These are phyloP conservation scores for Octodon degus DNA, from an alignment of 2,113 vertebrate genomes.

Conservation along the genomic window DNA sequence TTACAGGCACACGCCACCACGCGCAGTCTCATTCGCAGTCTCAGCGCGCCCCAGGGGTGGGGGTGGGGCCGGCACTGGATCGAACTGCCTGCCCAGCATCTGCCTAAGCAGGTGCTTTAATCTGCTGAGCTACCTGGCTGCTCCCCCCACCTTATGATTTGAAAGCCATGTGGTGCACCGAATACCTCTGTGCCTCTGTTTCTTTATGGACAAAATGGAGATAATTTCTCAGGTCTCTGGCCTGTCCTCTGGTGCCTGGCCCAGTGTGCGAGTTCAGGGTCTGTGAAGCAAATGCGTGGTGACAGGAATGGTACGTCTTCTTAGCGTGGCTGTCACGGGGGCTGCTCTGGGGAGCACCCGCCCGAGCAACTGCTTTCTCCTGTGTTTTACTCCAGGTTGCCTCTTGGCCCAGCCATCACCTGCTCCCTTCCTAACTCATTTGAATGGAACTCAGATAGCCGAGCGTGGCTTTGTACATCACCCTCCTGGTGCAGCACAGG, in stretches of 20 bases:
- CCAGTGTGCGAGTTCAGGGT: not conserved
- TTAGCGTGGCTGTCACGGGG: not conserved
- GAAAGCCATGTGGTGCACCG: not conserved
- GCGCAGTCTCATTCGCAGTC: too few relatives aligned
- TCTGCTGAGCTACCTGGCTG: not conserved
- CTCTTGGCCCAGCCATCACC: not conserved
- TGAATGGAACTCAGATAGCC: not conserved
- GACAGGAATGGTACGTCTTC: not conserved
- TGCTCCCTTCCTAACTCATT: not conserved
- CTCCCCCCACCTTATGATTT: not conserved
- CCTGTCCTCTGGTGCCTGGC: not conserved
- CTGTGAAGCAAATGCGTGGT: not conserved
- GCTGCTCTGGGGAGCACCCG: not conserved
- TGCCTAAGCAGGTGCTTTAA: too few relatives aligned
- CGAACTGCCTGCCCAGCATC: too few relatives aligned
- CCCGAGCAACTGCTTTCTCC: not conserved
- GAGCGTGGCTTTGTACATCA: not conserved
- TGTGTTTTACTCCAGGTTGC: not conserved
- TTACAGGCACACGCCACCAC: too few relatives aligned
- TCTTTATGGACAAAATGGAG: not conserved
- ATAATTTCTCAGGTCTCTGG: not conserved
- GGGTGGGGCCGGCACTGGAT: too few relatives aligned
- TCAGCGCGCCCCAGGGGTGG: too few relatives aligned
- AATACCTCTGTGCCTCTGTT: not conserved
- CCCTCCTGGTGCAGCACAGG: not conserved